Evolutionary conservation across 2,113 vertebrate species (phyloP).

Genomic region (Callionymus lyra): DNA sequence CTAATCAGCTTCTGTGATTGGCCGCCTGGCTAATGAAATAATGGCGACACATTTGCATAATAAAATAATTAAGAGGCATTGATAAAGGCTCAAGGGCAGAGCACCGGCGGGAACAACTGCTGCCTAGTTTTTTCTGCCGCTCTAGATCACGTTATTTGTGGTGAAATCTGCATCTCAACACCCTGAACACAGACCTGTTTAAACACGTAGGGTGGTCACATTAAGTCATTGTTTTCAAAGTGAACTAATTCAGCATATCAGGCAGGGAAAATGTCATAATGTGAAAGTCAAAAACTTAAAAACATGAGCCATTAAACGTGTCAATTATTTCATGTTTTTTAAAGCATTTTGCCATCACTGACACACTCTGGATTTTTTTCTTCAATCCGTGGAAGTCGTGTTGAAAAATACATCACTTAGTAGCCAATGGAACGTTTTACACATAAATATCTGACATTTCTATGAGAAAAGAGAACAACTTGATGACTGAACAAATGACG

Average conservation of each 20-base stretch:
- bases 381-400: no score
- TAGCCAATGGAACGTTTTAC: no score
- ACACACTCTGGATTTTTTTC: no score
- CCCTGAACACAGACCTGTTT: no score
- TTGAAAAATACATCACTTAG: no score
- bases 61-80: conserved; percentile 72
- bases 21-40: conserved; percentile 72
- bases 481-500: not conserved
- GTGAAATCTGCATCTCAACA: conserved; percentile 27
- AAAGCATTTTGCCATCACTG: no score
- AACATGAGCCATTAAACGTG: not conserved
- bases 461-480: not conserved
- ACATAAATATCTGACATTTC: conserved; percentile 1
- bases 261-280: no score
- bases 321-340: no score
- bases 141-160: conserved; percentile 49
- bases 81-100: conserved; percentile 72
- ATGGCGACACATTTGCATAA: conserved; percentile 72
- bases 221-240: no score
- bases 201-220: no score
- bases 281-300: no score
- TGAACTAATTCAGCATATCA: no score
- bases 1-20: conserved; percentile 69
- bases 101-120: conserved; percentile 49
- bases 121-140: conserved; percentile 48